phyloP scores from a whole-genome alignment of 2,113 vertebrate genomes.

The Hassar affinis region DNA sequence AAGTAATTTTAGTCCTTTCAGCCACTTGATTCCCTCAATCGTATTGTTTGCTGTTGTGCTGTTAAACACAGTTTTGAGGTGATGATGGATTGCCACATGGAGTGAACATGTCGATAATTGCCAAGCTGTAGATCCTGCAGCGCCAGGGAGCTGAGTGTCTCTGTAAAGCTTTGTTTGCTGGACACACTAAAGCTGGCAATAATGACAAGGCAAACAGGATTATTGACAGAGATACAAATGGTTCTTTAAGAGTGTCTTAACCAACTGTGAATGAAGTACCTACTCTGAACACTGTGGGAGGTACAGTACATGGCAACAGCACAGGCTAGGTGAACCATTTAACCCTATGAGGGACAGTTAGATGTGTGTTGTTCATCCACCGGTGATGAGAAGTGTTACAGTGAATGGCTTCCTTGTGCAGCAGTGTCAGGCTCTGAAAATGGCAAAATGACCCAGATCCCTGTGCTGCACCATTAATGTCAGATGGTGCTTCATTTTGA shows the following conservation, averaged over 20 bases:
- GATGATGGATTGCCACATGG: conserved; percentile 60
- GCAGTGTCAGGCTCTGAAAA: background rate
- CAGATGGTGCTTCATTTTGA: conserved; percentile 38
- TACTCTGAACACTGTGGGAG: conserved; percentile 64
- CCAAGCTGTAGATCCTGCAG: conserved; percentile 69
- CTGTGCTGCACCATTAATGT: conserved; percentile 14
- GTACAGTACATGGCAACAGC: conserved; percentile 57
- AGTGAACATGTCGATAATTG: conserved; percentile 71
- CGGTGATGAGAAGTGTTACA: background rate
- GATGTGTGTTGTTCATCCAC: background rate
- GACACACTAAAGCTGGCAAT: conserved; percentile 68
- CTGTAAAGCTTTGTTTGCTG: conserved; percentile 74
- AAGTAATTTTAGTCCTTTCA: conserved; percentile 9
- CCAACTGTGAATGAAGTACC: conserved; percentile 71
- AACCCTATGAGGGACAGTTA: conserved; percentile 40
- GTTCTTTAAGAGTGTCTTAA: conserved; percentile 76
- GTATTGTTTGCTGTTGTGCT: conserved; percentile 66
- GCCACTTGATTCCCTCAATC: conserved; percentile 50
- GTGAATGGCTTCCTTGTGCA: background rate
- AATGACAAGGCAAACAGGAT: conserved; percentile 80
- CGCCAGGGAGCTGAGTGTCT: conserved; percentile 66
- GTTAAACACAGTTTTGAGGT: conserved; percentile 53
- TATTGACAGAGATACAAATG: conserved; percentile 80
- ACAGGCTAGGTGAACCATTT: conserved; percentile 40
- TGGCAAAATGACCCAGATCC: conserved; percentile 30